Base-by-base conservation (phyloP, 1,140 invertebrate species). In the Sarcophaga peregrina region DNA sequence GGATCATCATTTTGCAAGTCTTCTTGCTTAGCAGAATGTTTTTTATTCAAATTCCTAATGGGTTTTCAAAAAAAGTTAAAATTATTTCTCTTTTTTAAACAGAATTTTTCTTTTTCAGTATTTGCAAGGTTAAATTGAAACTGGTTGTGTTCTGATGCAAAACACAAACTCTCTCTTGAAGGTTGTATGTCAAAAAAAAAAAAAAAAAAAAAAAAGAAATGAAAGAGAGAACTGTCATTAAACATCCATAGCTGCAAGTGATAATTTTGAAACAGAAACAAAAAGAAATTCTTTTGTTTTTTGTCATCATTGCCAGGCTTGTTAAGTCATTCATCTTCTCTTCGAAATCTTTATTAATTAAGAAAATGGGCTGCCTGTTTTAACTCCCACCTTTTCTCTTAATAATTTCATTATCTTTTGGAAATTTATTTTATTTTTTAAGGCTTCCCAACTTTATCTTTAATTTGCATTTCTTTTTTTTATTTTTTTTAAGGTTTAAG, bases 171-270 rank as follows among this genome's bases (percentile, higher is more conserved):
- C n/a, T 58, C n/a, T 15, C 13, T 15, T 58, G 7, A 58, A n/a
- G 54, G 13, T 58, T 58, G 15, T n/a, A n/a, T 58, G 25, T 4
- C 25, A 37, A 37, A 37, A 37, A 37, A 37, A 4, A 37, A 37
- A 37, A 37, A 37, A 4, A 37, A 37, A 37, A 4, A 37, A 37
- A 37, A 37, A 37, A 37, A 37, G 1, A 4, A 37, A 37, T 2
- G 25, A 37, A 37, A 37, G 25, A 37, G 15, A 58, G 15, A 58
- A 15, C 0, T 8, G 54, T 58, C 54, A 58, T 58, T 58, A 58
- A 58, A 58, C n/a, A 15, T 58, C 54, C 54, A 58, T 68, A 20
- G 62, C 62, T 68, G 62, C n/a, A 68, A 68, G 62, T 68, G 62
- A 68, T 68, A 68, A 68, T 68, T 68, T 68, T 7, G 17, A 62